Base-by-base conservation (phyloP, 2,113 vertebrate species). In the Rhagologus leucostigma region DNA sequence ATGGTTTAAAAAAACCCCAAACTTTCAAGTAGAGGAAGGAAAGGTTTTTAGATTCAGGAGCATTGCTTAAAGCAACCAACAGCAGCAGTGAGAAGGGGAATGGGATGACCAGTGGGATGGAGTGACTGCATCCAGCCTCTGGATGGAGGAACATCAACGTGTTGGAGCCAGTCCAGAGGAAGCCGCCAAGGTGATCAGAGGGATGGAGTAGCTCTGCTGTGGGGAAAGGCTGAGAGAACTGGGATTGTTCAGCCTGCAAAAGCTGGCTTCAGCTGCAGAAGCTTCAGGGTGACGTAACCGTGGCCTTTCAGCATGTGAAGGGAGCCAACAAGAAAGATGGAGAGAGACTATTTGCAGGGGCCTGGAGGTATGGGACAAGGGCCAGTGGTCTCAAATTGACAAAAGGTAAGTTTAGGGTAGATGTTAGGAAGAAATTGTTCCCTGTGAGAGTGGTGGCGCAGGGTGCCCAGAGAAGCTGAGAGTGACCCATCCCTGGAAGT, bases 281-380 rank as follows among this genome's bases (percentile, higher is more conserved):
- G 24, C 4, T 68, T 35, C 29, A 22, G 9, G 3, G 24, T 39
- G 41, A 41, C 3, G 1, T 30, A 41, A 17, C 2, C 14, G 29
- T 41, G 47, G 24, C 24, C 47, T 69, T 41, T 12, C 41, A 55
- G n/a, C 22, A 6, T 0, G 0, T 32, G 63, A 27, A 62, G 14
- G 30, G 11, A 68, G 20, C 14, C 10, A 52, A 10, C 7, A 68
- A 52, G 37, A 35, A 49, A 42, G 69, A 57, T 23, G 39, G 44
- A 59, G 37, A 39, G 46, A 53, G 9, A n/a, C 6, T 7, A 2
- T 33, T 64, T 52, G 6, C 23, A 39, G 32, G 41, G 26, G 26
- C 3, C 26, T 76, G 30, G n/a, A 62, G 5, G 26, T 47, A 41
- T 24, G 47, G 9, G 39, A 47, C 11, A 47, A 32, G 11, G 21